A percentile compares a stretch with the other conserved stretches of the same genome.
Evolutionary conservation across 2,797 vertebrate genomes (phyloP).

Genomic region (Telmatherina bonti): DNA sequence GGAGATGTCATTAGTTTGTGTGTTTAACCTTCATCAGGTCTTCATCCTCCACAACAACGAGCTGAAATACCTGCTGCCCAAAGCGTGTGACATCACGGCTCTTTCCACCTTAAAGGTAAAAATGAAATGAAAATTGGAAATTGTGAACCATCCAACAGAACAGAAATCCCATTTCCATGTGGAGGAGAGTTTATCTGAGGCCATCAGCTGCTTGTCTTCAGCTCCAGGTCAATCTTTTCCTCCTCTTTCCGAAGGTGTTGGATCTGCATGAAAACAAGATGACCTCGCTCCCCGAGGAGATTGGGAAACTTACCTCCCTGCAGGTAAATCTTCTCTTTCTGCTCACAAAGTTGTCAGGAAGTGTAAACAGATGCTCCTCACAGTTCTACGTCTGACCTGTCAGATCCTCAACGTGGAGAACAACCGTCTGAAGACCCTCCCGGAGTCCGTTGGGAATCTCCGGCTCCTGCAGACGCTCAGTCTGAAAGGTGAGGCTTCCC

Average conservation of each 20-base stretch:
- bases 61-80: slow-evolving; percentile 88
- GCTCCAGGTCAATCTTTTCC: background rate
- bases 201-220: background rate
- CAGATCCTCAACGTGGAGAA: slow-evolving; percentile 94
- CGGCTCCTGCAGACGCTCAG: slow-evolving; percentile 90
- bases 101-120: slow-evolving; percentile 91
- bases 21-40: slow-evolving; percentile 80
- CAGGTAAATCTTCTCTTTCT: slow-evolving; percentile 87
- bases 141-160: too few relatives aligned
- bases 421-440: slow-evolving; percentile 88
- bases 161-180: too few relatives aligned
- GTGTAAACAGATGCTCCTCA: background rate
- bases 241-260: slow-evolving; percentile 85
- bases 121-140: too few relatives aligned
- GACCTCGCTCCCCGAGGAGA: slow-evolving; percentile 86
- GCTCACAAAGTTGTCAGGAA: background rate
- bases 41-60: slow-evolving; percentile 92
- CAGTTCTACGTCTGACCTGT: background rate
- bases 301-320: slow-evolving; percentile 87
- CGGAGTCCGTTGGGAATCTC: slow-evolving; percentile 87
- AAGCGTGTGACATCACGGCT: slow-evolving; percentile 86
- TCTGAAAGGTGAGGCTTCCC: slow-evolving; percentile 85
- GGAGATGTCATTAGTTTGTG: too few relatives aligned
- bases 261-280: slow-evolving; percentile 94
- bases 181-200: too few relatives aligned